Conservation (phyloP, 1,140 invertebrate genomes). For the Streblospio benedicti region DNA sequence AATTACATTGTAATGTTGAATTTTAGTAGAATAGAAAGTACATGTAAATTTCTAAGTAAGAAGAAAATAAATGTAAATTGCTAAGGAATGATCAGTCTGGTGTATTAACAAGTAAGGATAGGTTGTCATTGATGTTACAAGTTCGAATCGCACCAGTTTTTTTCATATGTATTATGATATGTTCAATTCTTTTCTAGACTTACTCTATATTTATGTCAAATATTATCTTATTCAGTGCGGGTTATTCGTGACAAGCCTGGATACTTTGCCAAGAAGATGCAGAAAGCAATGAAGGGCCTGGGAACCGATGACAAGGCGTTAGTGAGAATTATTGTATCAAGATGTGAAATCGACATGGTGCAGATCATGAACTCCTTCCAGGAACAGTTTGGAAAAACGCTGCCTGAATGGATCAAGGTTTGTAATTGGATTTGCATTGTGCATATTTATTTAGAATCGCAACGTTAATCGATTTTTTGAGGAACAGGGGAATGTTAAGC, state of each 20-base stretch:
- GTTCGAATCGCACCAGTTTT: too few relatives aligned
- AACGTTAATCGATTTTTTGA: background rate
- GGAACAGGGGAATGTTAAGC: too few relatives aligned
- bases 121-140: too few relatives aligned
- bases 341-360: conserved; percentile 43
- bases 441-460: background rate
- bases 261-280: conserved; percentile 25
- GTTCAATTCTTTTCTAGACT: too few relatives aligned
- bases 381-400: conserved; percentile 12
- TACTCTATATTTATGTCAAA: background rate
- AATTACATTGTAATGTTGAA: too few relatives aligned
- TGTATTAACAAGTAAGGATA: too few relatives aligned
- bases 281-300: conserved; percentile 30
- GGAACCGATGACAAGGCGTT: conserved; percentile 39
- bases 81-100: too few relatives aligned
- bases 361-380: conserved; percentile 44
- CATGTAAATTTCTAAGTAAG: too few relatives aligned
- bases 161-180: too few relatives aligned
- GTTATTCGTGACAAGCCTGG: conserved; percentile 21
- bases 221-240: conserved; percentile 16
- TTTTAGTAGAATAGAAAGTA: too few relatives aligned
- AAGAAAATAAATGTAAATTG: too few relatives aligned
- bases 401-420: conserved; percentile 21
- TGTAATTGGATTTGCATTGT: background rate
- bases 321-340: conserved; percentile 30